These are phyloP conservation scores for Python bivittatus DNA, from an alignment of 2,113 vertebrate genomes.

Conservation along the genomic window DNA sequence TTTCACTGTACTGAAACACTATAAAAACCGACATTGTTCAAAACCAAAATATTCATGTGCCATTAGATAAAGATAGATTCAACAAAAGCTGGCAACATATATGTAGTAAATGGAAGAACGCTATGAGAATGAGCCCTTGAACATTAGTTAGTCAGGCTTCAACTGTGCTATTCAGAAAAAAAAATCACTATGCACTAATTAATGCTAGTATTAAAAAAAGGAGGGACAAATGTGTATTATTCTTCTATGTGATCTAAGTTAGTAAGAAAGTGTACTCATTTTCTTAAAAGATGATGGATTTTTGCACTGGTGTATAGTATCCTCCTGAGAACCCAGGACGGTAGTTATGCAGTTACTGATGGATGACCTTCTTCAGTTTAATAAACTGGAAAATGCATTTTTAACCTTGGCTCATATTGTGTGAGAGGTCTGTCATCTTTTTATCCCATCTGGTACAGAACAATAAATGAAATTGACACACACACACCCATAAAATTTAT, in stretches of 20 bases:
- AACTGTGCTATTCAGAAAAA: background rate
- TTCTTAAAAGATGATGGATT: constrained; percentile 21
- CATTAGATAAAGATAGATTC: background rate
- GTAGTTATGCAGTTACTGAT: constrained; percentile 60
- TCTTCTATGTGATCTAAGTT: background rate
- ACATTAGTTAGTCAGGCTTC: too few relatives aligned
- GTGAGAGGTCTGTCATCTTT: constrained; percentile 55
- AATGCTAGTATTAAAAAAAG: constrained; percentile 1
- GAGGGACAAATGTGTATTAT: background rate
- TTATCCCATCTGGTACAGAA: constrained; percentile 33
- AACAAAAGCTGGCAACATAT: background rate
- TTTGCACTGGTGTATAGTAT: constrained; percentile 14
- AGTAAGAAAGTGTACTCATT: constrained; percentile 13
- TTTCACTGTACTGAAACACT: background rate
- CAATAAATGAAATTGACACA: constrained; percentile 50
- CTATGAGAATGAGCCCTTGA: background rate
- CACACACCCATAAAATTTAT: constrained; percentile 50
- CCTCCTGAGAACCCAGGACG: constrained; percentile 44
- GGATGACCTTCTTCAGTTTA: constrained; percentile 56
- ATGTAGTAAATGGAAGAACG: constrained; percentile 5
- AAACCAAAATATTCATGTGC: background rate
- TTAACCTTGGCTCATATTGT: constrained; percentile 62
- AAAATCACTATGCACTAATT: background rate
- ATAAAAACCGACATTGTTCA: background rate
- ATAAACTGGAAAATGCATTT: constrained; percentile 68